Evolutionary conservation across 2,113 vertebrate genomes (phyloP), one percentile per base, ranked within the genome.

Genomic region (Anhinga anhinga): DNA sequence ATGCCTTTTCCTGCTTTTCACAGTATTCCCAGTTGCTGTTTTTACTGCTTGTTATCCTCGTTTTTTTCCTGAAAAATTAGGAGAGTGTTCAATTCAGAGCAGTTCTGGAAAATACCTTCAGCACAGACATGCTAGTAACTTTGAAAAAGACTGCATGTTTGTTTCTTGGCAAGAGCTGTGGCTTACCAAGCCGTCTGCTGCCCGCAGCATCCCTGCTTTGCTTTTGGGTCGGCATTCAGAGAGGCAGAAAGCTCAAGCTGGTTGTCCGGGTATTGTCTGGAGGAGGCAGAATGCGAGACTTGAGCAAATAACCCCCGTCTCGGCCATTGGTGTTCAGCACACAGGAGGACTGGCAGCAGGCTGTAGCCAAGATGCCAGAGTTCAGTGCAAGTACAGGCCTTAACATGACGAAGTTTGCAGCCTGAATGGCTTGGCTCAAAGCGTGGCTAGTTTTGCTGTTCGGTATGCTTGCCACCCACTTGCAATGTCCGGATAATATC

Each of bases 301-400:
- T 7, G 77, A 55, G 67, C 38, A 42, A 42, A 23, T 16, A 49
- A 12, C 36, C 49, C 25, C 58, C 5, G 12, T 27, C 79, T 17
- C 7, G 25, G 18, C 61, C 19, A 0, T 7, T 36, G 72, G 9
- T 49, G 65, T 3, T 63, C 1, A 3, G 36, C 0, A 0, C 44
- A 5, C 15, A 16, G 88, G 30, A 47, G 29, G 61, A n/a, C 76
- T 76, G 86, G 88, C 70, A 50, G 82, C 66, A 30, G 49, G 1
- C 82, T 8, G 36, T 11, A 34, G 78, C 56, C 29, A 2, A 7
- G 42, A 2, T 44, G 94, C 62, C 65, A 47, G 62, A 66, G 72
- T 50, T 45, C 14, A 10, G 86, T n/a, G 59, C 59, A 13, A 76
- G 42, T 27, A 58, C 42, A 45, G 91, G 79, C 76, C 79, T 49